Percentiles rank a stretch among this genome's conserved stretches.
These are phyloP conservation scores for Hipparchia semele DNA, from an alignment of 2,888 invertebrate genomes.

Conservation along the genomic window DNA sequence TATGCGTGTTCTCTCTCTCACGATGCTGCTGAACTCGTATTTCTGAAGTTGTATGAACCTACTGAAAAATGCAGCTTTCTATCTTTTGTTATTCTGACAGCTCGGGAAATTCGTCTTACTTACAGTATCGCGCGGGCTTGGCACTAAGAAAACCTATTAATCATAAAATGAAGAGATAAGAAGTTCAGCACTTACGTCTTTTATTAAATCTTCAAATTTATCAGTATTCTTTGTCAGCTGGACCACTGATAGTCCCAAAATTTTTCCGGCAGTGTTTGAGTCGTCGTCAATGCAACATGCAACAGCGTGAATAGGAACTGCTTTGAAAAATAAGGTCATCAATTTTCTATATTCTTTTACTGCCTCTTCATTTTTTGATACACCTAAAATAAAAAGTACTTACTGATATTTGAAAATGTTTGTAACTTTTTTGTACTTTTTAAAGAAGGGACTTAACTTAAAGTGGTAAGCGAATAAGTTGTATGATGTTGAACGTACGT, in stretches of 20 bases:
- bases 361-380: slow-evolving; percentile 48
- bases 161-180: too few relatives aligned
- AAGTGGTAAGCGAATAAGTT: too few relatives aligned
- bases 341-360: slow-evolving; percentile 44
- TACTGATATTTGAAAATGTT: too few relatives aligned
- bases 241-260: slow-evolving; percentile 4
- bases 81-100: too few relatives aligned
- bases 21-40: too few relatives aligned
- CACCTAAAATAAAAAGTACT: slow-evolving; percentile 40
- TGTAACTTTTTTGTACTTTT: background rate
- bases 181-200: slow-evolving; percentile 3
- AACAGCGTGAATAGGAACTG: slow-evolving; percentile 37
- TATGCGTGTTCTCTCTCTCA: too few relatives aligned
- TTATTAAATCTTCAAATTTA: slow-evolving; percentile 16
- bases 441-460: background rate
- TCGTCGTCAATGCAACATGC: slow-evolving; percentile 51
- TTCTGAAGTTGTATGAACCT: too few relatives aligned
- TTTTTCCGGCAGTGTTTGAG: background rate
- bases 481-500: too few relatives aligned
- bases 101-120: too few relatives aligned
- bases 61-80: too few relatives aligned
- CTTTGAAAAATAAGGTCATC: slow-evolving; percentile 31
- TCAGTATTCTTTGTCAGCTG: slow-evolving; percentile 9
- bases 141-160: too few relatives aligned
- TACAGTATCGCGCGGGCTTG: too few relatives aligned